Percentiles rank a stretch among this genome's conserved stretches.
Conservation (phyloP, 2,113 vertebrate species). For the Genyomyrus donnyi region DNA sequence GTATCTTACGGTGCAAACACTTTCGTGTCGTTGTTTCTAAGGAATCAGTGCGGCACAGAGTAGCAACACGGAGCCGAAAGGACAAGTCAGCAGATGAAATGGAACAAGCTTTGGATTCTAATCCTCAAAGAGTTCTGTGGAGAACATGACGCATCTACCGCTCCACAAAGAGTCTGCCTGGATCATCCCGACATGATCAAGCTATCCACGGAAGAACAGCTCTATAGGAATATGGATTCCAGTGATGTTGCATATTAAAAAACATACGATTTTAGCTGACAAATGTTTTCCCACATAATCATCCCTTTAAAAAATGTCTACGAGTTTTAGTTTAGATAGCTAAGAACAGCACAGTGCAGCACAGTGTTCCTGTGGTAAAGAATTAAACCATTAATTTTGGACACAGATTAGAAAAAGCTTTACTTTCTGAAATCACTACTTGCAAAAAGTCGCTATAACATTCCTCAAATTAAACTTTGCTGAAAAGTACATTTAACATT, state of each 20-base stretch:
- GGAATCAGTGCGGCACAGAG: not conserved
- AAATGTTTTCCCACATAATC: not conserved
- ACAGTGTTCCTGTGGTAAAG: not conserved
- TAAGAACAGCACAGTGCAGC: not conserved
- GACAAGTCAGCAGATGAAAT: conserved; percentile 9
- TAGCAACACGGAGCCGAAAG: not conserved
- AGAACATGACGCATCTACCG: conserved; percentile 1
- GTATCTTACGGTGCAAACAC: not conserved
- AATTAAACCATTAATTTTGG: not conserved
- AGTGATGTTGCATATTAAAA: not conserved
- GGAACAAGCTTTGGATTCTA: conserved; percentile 14
- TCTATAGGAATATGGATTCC: not conserved
- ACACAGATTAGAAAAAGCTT: not conserved
- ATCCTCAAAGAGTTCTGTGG: conserved; percentile 18
- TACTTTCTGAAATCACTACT: not conserved
- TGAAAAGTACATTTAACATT: not conserved
- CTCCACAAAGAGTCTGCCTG: conserved; percentile 11
- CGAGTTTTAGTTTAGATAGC: not conserved
- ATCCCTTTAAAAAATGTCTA: not conserved
- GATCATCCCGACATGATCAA: not conserved
- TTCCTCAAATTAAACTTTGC: not conserved
- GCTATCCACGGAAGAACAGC: not conserved
- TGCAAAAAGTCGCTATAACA: not conserved
- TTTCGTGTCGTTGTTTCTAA: not conserved
- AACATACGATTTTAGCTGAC: not conserved